Evolutionary conservation across 2,888 invertebrate species (phyloP), one percentile per base, ranked within the genome.

Genomic region (Leptarthrus brevirostris): DNA sequence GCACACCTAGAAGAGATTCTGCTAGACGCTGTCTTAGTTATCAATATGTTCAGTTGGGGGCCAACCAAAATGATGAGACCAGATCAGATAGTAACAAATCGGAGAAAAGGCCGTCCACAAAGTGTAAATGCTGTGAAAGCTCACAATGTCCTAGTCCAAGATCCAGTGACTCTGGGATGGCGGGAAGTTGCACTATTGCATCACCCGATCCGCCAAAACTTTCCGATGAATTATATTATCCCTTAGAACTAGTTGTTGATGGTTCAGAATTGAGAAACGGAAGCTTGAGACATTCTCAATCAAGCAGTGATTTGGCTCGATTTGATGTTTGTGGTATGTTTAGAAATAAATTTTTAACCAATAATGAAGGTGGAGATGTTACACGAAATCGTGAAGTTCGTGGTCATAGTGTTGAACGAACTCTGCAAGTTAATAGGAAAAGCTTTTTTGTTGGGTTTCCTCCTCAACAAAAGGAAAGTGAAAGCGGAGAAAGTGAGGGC

Each of bases 151-250:
- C 89, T 44, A 92, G 92, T 83, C 91, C 91, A 0, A 86, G 92
- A 76, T 92, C 92, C 5, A 94, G 94, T 14, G 85, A 85, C 82
- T 94, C 94, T 0, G 95, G 95, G 22, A 92, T 95, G 86, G 94
- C 93, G 0, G 94, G 94, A 24, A 93, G 93, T 84, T 93, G 91
- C 80, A 90, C 90, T 73, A 86, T 92, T 75, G 89, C 92, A 3
- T 91, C 92, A 0, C 92, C 92, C 0, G 92, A 92, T 83, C 86
- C 90, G n/a, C 83, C 84, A 24, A 76, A 61, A 72, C 54, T 54
- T 22, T 72, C 70, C n/a, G 75, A 77, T 36, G 76, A 76, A 16
- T 72, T 64, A 74, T 58, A 71, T 36, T 76, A 75, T 58, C 79
- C 78, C 30, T 76, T 49, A 30, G 44, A 73, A 18, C 26, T 69